Conservation (phyloP, 2,797 vertebrate genomes). For the Malacoctenus gilli region DNA sequence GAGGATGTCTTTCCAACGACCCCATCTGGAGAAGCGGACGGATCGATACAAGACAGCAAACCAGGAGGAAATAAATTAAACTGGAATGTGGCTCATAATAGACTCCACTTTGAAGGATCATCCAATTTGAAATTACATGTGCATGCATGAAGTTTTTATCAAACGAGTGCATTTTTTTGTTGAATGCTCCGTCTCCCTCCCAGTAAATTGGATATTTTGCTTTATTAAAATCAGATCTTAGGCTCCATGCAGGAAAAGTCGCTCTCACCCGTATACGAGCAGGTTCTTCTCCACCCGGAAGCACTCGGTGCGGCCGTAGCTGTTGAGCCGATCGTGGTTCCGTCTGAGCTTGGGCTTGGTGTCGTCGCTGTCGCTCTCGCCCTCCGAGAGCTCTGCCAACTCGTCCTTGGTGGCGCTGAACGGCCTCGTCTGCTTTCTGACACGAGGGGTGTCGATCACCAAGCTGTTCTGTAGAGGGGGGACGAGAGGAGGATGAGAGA, state of each 20-base stretch:
- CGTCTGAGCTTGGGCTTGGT: conserved; percentile 91
- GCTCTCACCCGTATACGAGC: conserved; percentile 92
- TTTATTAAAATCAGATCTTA: too few species aligned
- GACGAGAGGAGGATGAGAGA: too few species aligned
- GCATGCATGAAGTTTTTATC: too few species aligned
- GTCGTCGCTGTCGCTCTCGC: conserved; percentile 92
- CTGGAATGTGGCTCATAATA: too few species aligned
- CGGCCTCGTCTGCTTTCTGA: conserved; percentile 95
- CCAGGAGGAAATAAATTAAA: background rate
- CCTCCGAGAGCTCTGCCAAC: conserved; percentile 93
- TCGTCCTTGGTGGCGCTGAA: conserved; percentile 98
- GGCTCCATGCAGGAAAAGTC: too few species aligned
- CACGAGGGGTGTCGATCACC: conserved; percentile 97
- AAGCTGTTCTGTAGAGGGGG: conserved; percentile 90
- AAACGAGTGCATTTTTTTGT: too few species aligned
- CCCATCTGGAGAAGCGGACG: conserved; percentile 89
- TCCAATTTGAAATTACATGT: too few species aligned
- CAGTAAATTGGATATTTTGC: too few species aligned
- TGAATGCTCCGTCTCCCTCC: too few species aligned
- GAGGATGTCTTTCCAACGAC: conserved; percentile 96
- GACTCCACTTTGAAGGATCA: too few species aligned
- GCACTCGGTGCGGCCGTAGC: conserved; percentile 96
- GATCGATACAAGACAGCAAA: conserved; percentile 1
- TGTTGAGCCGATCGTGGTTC: conserved; percentile 90
- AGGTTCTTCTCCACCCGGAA: conserved; percentile 98